These are phyloP conservation scores for Hydrotaea cyrtoneurina DNA, from an alignment of 2,888 invertebrate genomes.

Conservation along the genomic window DNA sequence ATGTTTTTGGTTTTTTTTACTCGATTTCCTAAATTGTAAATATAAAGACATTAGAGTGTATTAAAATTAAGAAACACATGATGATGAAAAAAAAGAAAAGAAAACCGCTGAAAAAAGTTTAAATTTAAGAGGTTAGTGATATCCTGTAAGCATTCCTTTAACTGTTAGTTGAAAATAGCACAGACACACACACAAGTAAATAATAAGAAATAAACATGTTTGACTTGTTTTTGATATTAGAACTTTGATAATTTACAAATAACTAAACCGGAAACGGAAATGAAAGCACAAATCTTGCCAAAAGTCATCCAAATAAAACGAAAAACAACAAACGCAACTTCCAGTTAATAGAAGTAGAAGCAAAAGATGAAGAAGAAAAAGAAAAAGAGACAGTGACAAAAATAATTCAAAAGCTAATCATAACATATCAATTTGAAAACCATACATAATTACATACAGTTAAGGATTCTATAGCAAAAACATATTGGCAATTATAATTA, in stretches of 20 bases:
- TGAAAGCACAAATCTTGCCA: slow-evolving; percentile 67
- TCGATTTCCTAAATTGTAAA: slow-evolving; percentile 18
- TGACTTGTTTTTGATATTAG: neutral
- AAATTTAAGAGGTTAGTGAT: slow-evolving; percentile 70
- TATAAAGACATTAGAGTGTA: slow-evolving; percentile 12
- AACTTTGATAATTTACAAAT: slow-evolving; percentile 30
- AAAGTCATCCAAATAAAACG: slow-evolving; percentile 32
- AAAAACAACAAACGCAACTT: neutral
- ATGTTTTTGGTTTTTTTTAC: slow-evolving; percentile 1
- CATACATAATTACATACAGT: slow-evolving; percentile 23
- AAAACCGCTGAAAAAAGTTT: slow-evolving; percentile 44
- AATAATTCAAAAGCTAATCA: slow-evolving; percentile 13
- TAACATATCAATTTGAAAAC: slow-evolving; percentile 24
- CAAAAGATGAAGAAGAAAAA: neutral
- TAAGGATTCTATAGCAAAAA: slow-evolving; percentile 1
- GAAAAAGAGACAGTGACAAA: neutral
- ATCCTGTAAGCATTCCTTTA: slow-evolving; percentile 69
- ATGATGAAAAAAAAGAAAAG: neutral
- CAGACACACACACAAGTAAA: slow-evolving; percentile 5
- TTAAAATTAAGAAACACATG: neutral
- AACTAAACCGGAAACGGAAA: slow-evolving; percentile 33
- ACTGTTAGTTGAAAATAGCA: slow-evolving; percentile 31
- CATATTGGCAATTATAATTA: slow-evolving; percentile 8
- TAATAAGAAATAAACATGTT: neutral
- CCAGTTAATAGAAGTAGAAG: too few relatives aligned